phyloP scores from a whole-genome alignment of 2,888 invertebrate genomes.

The Campopleginae sp. region DNA sequence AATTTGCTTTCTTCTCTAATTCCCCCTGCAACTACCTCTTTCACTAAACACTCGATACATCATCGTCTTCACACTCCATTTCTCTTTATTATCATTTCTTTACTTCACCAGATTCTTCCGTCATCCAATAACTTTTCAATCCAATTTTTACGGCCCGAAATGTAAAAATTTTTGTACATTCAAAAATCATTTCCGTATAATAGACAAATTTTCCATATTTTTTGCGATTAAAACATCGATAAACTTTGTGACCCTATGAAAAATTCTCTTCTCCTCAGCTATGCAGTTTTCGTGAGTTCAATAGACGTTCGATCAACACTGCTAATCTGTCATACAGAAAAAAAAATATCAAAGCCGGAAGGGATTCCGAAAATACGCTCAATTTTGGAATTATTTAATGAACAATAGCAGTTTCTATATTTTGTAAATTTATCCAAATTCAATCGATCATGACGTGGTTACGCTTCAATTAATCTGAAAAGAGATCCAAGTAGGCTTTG shows the following conservation, averaged over 20 bases:
- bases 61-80: constrained; percentile 2
- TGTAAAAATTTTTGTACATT: neutral
- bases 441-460: neutral
- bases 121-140: neutral
- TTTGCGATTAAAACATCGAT: neutral
- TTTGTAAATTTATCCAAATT: neutral
- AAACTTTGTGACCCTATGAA: neutral
- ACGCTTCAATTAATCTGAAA: neutral
- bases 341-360: neutral
- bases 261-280: neutral
- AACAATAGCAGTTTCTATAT: neutral
- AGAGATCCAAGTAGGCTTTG: neutral
- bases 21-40: constrained; percentile 56
- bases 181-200: neutral
- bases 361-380: neutral
- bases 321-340: neutral
- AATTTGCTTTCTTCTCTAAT: constrained; percentile 69
- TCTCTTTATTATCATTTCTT: neutral
- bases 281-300: neutral
- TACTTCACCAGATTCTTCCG: neutral
- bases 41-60: neutral
- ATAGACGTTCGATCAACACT: no score
- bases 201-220: neutral
- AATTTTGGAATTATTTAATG: neutral
- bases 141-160: neutral